A percentile compares a stretch with the other conserved stretches of the same genome.
Conservation (phyloP, 2,113 vertebrate species). For the Rattus norvegicus region GRCr8 NC_086023.1:147362501-147363000, state of each 20-base stretch:
- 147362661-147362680: neutral
- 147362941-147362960: neutral
- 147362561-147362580: neutral
- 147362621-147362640: neutral
- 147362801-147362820: neutral
- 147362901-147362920: neutral
- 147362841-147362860: no score
- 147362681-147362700: neutral
- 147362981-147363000: neutral
- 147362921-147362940: neutral
- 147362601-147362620: neutral
- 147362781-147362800: neutral
- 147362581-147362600: neutral
- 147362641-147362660: neutral
- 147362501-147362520: conserved; percentile 3
- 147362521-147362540: neutral
- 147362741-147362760: neutral
- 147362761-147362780: conserved; percentile 30
- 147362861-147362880: neutral
- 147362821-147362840: neutral
- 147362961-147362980: neutral
- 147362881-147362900: neutral
- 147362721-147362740: neutral
- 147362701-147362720: conserved; percentile 25
- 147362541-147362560: neutral